These are phyloP conservation scores for Heliconius nattereri DNA, from an alignment of 1,140 invertebrate genomes.

Conservation along the genomic window DNA sequence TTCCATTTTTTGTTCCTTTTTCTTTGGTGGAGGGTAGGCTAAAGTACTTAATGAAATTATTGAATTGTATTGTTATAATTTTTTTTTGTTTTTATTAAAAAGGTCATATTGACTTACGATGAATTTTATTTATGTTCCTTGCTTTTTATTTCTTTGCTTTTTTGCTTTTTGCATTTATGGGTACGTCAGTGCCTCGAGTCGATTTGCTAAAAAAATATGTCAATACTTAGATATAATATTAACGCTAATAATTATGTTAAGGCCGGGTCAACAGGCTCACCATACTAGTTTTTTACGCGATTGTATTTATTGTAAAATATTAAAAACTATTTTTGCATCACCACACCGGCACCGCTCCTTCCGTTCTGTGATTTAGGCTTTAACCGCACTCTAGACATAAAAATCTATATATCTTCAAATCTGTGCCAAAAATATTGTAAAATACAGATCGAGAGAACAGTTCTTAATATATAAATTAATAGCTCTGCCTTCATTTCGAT, in stretches of 20 bases:
- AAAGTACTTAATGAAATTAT: conserved; percentile 57
- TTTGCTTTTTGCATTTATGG: background rate
- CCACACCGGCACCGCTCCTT: conserved; percentile 69
- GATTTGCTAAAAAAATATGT: conserved; percentile 57
- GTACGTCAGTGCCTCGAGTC: background rate
- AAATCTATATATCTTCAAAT: conserved; percentile 51
- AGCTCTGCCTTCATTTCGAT: conserved; percentile 43
- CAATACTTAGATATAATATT: conserved; percentile 56
- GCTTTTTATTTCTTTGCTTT: background rate
- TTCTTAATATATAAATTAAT: conserved; percentile 41
- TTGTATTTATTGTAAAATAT: conserved; percentile 57
- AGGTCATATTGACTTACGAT: conserved; percentile 68
- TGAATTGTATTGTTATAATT: conserved; percentile 62
- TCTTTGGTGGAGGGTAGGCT: conserved; percentile 62
- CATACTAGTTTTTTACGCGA: conserved; percentile 65
- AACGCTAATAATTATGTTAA: conserved; percentile 57
- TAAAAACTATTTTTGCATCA: conserved; percentile 75
- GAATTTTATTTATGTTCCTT: conserved; percentile 56
- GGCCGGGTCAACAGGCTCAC: conserved; percentile 39
- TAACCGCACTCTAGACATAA: conserved; percentile 65
- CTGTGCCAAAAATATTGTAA: conserved; percentile 75
- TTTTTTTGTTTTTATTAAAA: conserved; percentile 77
- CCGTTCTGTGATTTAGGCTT: conserved; percentile 79
- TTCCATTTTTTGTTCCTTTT: conserved; percentile 35
- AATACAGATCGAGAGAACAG: conserved; percentile 55